phyloP scores from a whole-genome alignment of 2,113 vertebrate genomes.

The Pterophyllum scalare region DNA sequence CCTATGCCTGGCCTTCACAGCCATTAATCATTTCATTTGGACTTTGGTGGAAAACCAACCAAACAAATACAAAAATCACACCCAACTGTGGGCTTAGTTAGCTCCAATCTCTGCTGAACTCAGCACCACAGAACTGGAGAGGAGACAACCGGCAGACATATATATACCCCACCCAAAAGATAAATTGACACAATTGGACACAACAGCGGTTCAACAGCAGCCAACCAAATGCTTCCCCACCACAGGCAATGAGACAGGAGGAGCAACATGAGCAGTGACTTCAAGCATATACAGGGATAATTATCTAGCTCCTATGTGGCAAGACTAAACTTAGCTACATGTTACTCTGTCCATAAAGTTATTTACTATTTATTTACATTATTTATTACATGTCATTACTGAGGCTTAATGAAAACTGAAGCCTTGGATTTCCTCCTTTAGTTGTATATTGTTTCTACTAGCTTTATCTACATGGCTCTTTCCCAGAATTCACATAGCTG shows the following conservation, averaged over 20 bases:
- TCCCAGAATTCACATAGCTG: background rate
- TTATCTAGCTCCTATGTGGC: conserved; percentile 33
- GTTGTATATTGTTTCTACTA: background rate
- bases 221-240: conserved; percentile 17
- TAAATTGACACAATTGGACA: conserved; percentile 48
- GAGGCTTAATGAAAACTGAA: conserved; percentile 14
- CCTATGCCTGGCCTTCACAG: conserved; percentile 26
- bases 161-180: conserved; percentile 9
- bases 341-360: conserved; percentile 11
- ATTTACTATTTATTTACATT: background rate
- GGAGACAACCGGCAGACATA: conserved; percentile 16
- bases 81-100: conserved; percentile 45
- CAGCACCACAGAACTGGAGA: conserved; percentile 58
- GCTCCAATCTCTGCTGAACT: conserved; percentile 58
- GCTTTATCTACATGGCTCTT: background rate
- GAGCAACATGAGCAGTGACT: conserved; percentile 25
- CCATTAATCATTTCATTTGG: conserved; percentile 70
- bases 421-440: background rate
- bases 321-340: background rate
- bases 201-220: conserved; percentile 32
- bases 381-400: background rate
- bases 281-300: conserved; percentile 31
- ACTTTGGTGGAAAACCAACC: conserved; percentile 54
- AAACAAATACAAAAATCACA: conserved; percentile 55
- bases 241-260: conserved; percentile 46